phyloP scores from a whole-genome alignment of 1,140 invertebrate genomes.

The Tetranychus urticae region DNA sequence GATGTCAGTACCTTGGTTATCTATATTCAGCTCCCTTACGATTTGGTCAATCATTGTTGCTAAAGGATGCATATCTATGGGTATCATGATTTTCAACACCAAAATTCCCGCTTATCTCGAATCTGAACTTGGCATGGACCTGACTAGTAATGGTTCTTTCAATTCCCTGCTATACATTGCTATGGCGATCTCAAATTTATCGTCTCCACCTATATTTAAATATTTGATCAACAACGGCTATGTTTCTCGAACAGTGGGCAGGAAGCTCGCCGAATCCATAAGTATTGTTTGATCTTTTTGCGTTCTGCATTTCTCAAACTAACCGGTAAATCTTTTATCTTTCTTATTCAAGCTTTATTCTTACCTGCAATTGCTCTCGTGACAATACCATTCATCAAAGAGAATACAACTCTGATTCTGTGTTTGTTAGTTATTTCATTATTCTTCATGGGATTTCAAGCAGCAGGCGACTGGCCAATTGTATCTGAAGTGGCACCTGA shows the following conservation, averaged over 20 bases:
- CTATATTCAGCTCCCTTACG: constrained; percentile 23
- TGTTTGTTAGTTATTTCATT: background rate
- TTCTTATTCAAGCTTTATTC: background rate
- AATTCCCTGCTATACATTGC: background rate
- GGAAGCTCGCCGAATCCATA: constrained; percentile 14
- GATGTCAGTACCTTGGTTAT: constrained; percentile 11
- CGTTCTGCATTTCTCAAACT: no score
- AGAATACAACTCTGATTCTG: background rate
- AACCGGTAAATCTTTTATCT: background rate
- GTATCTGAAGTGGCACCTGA: constrained; percentile 5
- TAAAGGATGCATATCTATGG: constrained; percentile 27
- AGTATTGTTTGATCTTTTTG: constrained; percentile 3
- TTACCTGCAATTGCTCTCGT: background rate
- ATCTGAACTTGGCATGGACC: constrained; percentile 4
- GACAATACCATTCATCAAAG: background rate
- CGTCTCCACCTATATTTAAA: background rate
- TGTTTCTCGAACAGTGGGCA: constrained; percentile 9
- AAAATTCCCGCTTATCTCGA: constrained; percentile 11
- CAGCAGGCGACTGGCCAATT: constrained; percentile 12
- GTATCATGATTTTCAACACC: constrained; percentile 4
- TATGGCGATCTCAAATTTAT: background rate
- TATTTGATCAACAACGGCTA: background rate
- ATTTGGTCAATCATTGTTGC: constrained; percentile 26
- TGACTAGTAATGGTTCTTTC: constrained; percentile 4
- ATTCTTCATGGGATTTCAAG: constrained; percentile 8